Evolutionary conservation across 2,888 invertebrate genomes (phyloP).

Genomic region (Loripinus fragilis): DNA sequence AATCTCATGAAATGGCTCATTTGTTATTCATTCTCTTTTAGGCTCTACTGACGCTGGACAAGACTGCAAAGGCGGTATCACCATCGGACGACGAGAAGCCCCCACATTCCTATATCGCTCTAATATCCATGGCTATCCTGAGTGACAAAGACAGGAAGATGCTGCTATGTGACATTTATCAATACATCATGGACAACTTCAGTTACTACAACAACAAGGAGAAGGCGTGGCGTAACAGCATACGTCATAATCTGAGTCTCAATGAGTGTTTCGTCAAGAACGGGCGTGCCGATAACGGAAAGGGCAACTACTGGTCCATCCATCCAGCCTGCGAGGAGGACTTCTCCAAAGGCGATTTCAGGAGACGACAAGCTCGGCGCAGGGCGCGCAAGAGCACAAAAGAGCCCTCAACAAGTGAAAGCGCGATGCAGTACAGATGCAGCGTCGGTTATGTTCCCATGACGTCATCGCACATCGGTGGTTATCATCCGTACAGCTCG

Average conservation of each 20-base stretch:
- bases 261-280: slow-evolving; percentile 82
- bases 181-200: slow-evolving; percentile 79
- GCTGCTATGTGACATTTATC: slow-evolving; percentile 81
- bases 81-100: slow-evolving; percentile 66
- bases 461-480: slow-evolving; percentile 63
- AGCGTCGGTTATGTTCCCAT: slow-evolving; percentile 70
- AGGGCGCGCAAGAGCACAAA: slow-evolving; percentile 86
- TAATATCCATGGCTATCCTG: slow-evolving; percentile 82
- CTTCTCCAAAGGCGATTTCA: slow-evolving; percentile 97
- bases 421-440: slow-evolving; percentile 28
- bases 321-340: slow-evolving; percentile 98
- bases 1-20: too few species aligned
- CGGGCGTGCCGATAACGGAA: slow-evolving; percentile 89
- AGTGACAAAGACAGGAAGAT: slow-evolving; percentile 75
- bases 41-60: slow-evolving; percentile 54
- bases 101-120: slow-evolving; percentile 79
- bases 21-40: too few species aligned
- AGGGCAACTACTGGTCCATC: slow-evolving; percentile 98
- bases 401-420: slow-evolving; percentile 21
- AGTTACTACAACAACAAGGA: slow-evolving; percentile 79
- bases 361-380: slow-evolving; percentile 96
- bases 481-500: slow-evolving; percentile 53
- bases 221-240: slow-evolving; percentile 81
- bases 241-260: slow-evolving; percentile 80
- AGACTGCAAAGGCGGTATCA: slow-evolving; percentile 33